phyloP scores from a whole-genome alignment of 2,888 invertebrate species.

The Athripsodes cinereus region DNA sequence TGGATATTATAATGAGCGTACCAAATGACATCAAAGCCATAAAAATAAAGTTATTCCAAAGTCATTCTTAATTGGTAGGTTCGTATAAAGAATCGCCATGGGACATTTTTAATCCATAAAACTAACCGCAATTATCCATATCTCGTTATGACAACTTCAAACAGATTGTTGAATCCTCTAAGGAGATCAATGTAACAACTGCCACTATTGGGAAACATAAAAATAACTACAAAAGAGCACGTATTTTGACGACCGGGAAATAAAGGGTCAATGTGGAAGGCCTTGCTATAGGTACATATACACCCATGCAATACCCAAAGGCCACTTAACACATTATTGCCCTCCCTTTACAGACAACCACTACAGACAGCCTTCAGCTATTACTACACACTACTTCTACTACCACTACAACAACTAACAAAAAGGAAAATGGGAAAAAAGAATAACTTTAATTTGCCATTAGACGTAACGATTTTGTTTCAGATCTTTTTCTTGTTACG shows the following conservation, averaged over 20 bases:
- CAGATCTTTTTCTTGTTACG: not conserved
- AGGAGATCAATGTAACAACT: not conserved
- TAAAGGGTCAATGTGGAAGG: too few relatives aligned
- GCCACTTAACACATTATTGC: not conserved
- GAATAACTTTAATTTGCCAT: slow-evolving; percentile 1
- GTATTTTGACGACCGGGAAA: not conserved
- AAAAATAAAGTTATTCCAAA: too few relatives aligned
- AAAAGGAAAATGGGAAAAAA: not conserved
- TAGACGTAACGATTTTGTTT: not conserved
- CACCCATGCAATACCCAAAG: not conserved
- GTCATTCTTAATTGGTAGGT: too few relatives aligned
- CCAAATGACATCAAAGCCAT: too few relatives aligned
- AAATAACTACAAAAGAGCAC: not conserved
- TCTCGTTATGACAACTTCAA: not conserved
- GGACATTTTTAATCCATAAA: not conserved
- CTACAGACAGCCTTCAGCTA: too few relatives aligned
- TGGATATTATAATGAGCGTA: too few relatives aligned
- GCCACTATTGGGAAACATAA: not conserved
- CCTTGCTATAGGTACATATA: not conserved
- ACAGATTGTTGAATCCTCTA: not conserved
- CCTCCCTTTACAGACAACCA: not conserved
- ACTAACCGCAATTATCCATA: not conserved
- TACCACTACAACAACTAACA: too few relatives aligned
- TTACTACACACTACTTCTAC: too few relatives aligned
- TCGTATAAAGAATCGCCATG: too few relatives aligned